Evolutionary conservation across 2,888 invertebrate species (phyloP), one percentile per base, ranked within the genome.

Genomic region (Thumatha senex): DNA sequence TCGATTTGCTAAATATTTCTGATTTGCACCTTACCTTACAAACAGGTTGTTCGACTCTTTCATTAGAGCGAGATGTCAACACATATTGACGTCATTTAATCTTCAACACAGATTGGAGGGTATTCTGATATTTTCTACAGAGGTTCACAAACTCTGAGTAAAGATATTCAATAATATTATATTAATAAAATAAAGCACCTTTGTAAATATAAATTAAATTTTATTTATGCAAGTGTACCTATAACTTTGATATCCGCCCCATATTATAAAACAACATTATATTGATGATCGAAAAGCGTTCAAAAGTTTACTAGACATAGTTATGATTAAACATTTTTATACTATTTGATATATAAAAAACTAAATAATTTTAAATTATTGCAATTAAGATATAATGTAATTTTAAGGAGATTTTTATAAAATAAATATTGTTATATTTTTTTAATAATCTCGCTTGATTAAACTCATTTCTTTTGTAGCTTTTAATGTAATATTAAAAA

Each of bases 331-430:
- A 55, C 46, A n/a, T 51, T 67, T 74, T 75, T 76, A 66, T 70
- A 71, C 56, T 46, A 65, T 70, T 72, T 71, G 58, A 67, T 70
- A 68, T 65, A 68, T 24, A 4, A 56, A 64, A 70, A 56, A 73
- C 72, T 71, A 54, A 67, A 64, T 59, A 39, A 51, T 10, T 48
- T 53, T 55, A 50, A 57, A 39, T 30, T 15, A 48, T n/a, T 48
- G 30, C 48, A 47, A 39, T 54, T 58, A 64, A 50, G 39, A 49
- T 8, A 11, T 31, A 31, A 7, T 31, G 2, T 31, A 4, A 24
- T 4, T 24, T 4, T 54, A 58, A 47, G 53, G 33, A 63, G 60
- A 58, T 51, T 57, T 49, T 50, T 24, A 24, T 24, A 5, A 24
- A 44, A 47, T 46, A 24, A 44, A 47, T 46, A 58, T 55, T 18